Conservation (phyloP, 2,113 vertebrate genomes). For the Miniopterus natalensis region DNA sequence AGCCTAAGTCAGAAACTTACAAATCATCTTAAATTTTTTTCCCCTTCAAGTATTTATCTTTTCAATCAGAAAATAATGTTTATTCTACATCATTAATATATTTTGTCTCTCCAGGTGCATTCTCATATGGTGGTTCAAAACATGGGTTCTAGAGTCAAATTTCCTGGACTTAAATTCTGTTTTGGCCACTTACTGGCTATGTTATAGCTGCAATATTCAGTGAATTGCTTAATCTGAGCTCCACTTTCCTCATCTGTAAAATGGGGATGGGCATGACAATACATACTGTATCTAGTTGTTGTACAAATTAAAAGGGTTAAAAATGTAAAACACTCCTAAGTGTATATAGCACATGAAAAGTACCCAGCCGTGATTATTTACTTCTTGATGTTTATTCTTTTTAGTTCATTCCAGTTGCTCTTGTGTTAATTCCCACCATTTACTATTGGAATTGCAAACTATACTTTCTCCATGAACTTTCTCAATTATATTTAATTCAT, state of each 20-base stretch:
- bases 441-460: background rate
- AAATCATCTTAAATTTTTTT: background rate
- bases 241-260: background rate
- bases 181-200: background rate
- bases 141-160: background rate
- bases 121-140: background rate
- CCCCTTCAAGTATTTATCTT: background rate
- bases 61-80: slow-evolving; percentile 5
- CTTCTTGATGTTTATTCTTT: background rate
- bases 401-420: background rate
- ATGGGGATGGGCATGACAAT: background rate
- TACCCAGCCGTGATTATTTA: background rate
- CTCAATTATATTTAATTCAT: background rate
- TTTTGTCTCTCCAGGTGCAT: background rate
- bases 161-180: background rate
- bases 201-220: background rate
- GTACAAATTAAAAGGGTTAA: background rate
- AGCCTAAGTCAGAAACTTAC: background rate
- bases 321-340: background rate
- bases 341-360: background rate
- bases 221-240: background rate
- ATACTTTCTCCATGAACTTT: background rate
- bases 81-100: background rate
- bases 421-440: background rate
- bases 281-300: background rate